Conservation (phyloP, 2,113 vertebrate species). For the Sclerurus mexicanus region DNA sequence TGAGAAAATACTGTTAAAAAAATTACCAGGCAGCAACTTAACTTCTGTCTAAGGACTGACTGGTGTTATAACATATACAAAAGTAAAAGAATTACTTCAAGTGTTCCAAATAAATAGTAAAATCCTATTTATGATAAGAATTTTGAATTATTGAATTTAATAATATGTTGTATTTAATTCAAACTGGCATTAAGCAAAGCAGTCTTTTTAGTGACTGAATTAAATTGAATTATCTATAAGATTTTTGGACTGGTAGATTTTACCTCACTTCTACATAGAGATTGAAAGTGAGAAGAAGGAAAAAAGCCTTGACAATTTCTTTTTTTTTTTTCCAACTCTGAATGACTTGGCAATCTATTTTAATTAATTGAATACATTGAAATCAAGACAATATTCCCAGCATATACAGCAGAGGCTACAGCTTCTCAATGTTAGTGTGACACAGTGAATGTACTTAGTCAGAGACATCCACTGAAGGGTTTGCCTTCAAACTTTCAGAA, state of each 20-base stretch:
- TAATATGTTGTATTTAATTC: neutral
- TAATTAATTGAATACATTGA: neutral
- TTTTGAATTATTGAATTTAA: no score
- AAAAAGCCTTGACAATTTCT: neutral
- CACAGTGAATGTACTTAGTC: neutral
- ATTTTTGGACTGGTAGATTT: neutral
- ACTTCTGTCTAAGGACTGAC: neutral
- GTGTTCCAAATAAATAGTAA: neutral
- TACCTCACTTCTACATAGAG: neutral
- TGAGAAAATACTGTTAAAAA: neutral
- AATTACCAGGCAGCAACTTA: neutral
- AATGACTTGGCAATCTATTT: neutral
- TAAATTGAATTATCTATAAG: neutral
- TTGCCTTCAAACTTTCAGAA: neutral
- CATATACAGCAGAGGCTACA: neutral
- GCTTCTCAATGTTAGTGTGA: neutral
- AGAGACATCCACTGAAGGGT: neutral
- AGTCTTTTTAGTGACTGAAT: neutral
- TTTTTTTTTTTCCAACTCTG: neutral
- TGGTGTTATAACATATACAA: neutral
- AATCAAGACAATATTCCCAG: neutral
- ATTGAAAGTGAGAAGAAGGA: neutral
- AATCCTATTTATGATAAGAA: neutral
- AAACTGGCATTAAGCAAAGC: neutral
- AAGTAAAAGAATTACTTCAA: neutral